phyloP scores from a whole-genome alignment of 30 jellyfish, hydroid and myxozoan species.

The Cassiopea xamachana region DNA sequence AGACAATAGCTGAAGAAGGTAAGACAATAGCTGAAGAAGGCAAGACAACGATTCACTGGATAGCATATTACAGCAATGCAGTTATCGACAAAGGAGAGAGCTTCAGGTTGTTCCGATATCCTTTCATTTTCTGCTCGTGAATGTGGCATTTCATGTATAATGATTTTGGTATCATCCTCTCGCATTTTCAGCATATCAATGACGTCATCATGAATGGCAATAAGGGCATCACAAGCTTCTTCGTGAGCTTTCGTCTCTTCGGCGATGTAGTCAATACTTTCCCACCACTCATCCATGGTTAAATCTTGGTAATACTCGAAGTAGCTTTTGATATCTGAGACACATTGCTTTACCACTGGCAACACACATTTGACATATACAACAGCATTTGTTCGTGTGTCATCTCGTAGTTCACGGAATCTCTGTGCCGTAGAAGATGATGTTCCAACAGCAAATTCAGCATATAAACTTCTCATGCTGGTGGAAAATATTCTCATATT shows the following conservation, averaged over 20 bases:
- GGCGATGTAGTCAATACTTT: conserved; percentile 23
- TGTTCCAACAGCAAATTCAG: conserved; percentile 39
- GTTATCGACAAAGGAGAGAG: background rate
- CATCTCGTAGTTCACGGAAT: conserved; percentile 24
- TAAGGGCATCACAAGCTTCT: conserved; percentile 54
- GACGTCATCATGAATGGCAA: conserved; percentile 47
- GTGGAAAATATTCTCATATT: background rate
- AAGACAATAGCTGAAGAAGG: too few relatives aligned
- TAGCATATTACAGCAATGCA: too few relatives aligned
- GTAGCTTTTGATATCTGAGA: conserved; percentile 29
- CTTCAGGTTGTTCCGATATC: conserved; percentile 9
- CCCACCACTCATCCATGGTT: conserved; percentile 59
- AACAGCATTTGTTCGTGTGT: conserved; percentile 58
- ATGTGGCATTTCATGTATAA: conserved; percentile 32
- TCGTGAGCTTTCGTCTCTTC: conserved; percentile 46
- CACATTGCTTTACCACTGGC: conserved; percentile 40
- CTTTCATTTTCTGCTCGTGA: conserved; percentile 24
- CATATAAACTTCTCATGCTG: conserved; percentile 46
- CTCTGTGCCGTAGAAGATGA: conserved; percentile 3
- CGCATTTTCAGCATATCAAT: conserved; percentile 30
- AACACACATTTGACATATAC: conserved; percentile 40
- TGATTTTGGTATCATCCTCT: conserved; percentile 38
- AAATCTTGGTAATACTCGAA: conserved; percentile 40
- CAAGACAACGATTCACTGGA: too few relatives aligned
- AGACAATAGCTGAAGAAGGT: too few relatives aligned